Evolutionary conservation across 2,888 invertebrate genomes (phyloP), one percentile per base, ranked within the genome.

Genomic region (Anthoptus insignis): DNA sequence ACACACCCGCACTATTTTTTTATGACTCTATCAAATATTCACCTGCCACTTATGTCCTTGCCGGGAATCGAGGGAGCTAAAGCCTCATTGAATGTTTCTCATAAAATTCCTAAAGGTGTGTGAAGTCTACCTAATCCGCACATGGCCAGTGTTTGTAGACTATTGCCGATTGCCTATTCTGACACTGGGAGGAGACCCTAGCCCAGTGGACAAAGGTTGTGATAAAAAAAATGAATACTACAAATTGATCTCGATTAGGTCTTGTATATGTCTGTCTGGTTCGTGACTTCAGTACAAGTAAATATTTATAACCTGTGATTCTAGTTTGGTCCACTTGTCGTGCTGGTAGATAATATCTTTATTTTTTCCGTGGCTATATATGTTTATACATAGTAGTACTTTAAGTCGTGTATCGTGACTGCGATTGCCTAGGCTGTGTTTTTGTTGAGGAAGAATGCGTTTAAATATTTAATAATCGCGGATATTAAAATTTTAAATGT

Each of bases 311-410:
- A 64, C 50, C 42, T 49, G 29, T 39, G 50, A 64, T 64, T 50
- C 64, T 64, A 57, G 64, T 64, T 64, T 57, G 50, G 64, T 57
- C 50, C 22, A 64, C 57, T 57, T 64, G 56, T 64, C 64, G 64
- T 64, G 63, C 42, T 50, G 39, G 63, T 50, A 14, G 57, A 64
- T 57, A 50, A 32, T 64, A 64, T 49, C 37, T 27, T 64, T 57
- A 47, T 57, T 64, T 60, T 50, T 57, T 63, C 32, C 29, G 47
- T 47, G 39, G 21, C 27, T 56, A 56, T 37, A 63, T 37, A n/a
- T n/a, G n/a, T n/a, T n/a, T 37, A 27, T 57, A 37, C 42, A 57
- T 21, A 39, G 56, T 39, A 57, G 42, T 42, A 29, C 14, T 57
- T 56, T 56, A 56, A 64, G 29, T 64, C 21, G 27, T 50, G 22